A percentile compares a stretch with the other conserved stretches of the same genome.
Evolutionary conservation across 1,140 invertebrate genomes (phyloP).

Genomic region (Diprion similis): DNA sequence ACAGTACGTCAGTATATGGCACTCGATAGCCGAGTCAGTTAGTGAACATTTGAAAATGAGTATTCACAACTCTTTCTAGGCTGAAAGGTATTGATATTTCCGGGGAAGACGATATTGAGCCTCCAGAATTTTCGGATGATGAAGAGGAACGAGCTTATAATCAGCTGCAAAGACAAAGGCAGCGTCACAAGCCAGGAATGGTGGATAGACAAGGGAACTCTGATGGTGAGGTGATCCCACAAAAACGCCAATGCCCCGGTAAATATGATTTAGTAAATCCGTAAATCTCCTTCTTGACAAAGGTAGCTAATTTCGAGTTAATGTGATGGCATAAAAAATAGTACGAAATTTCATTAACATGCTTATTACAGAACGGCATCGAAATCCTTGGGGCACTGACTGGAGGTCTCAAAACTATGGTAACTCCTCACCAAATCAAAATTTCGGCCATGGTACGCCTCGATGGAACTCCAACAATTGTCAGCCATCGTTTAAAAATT

Average conservation of each 20-base stretch:
- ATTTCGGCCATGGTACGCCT: constrained; percentile 12
- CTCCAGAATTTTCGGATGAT: constrained; percentile 91
- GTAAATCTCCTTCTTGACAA: neutral
- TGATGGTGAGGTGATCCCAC: constrained; percentile 11
- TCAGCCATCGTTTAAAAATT: constrained; percentile 12
- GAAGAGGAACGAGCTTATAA: constrained; percentile 74
- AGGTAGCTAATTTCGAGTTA: neutral
- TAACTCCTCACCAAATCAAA: constrained; percentile 12
- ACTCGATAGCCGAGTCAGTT: neutral
- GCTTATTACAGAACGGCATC: constrained; percentile 36
- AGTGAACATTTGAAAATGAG: constrained; percentile 14
- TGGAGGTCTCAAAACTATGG: constrained; percentile 21
- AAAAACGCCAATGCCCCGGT: constrained; percentile 34
- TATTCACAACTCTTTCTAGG: constrained; percentile 57
- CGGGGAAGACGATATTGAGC: constrained; percentile 84
- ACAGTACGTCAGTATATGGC: neutral
- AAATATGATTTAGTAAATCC: constrained; percentile 24
- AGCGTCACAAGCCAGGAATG: constrained; percentile 20
- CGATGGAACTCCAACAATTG: constrained; percentile 11
- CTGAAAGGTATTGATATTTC: constrained; percentile 83
- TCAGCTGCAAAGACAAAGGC: constrained; percentile 42
- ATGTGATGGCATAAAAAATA: constrained; percentile 8
- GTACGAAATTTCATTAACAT: constrained; percentile 20
- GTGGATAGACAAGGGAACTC: constrained; percentile 13
- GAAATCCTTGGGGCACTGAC: constrained; percentile 46